A percentile compares a stretch with the other conserved stretches of the same genome.
Conservation (phyloP, 2,888 invertebrate species). For the Caenorhabditis angaria region DNA sequence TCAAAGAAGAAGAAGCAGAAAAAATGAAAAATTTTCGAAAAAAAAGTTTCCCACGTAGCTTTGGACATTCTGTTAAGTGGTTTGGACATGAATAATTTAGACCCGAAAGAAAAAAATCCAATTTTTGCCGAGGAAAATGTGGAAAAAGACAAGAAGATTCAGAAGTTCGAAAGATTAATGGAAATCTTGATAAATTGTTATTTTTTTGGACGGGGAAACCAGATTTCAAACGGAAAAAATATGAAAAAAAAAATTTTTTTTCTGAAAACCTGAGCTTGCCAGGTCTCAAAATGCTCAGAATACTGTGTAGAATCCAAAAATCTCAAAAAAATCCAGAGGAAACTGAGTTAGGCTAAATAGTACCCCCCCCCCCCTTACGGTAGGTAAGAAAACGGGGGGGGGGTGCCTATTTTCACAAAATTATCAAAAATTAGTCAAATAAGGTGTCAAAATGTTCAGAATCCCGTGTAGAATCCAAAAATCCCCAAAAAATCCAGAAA, state of each 20-base stretch:
- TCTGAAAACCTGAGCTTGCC: too few species aligned
- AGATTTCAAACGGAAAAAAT: background rate
- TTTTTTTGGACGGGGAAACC: background rate
- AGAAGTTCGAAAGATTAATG: background rate
- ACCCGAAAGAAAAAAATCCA: conserved; percentile 3
- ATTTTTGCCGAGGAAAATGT: conserved; percentile 8
- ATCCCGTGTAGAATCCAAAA: too few species aligned
- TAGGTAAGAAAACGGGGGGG: too few species aligned
- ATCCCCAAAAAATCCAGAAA: too few species aligned
- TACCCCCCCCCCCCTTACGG: too few species aligned
- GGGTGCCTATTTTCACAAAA: too few species aligned
- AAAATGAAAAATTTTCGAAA: conserved; percentile 13
- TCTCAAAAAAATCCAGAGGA: background rate
- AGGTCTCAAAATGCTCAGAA: background rate
- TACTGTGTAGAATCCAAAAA: background rate
- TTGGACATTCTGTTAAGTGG: background rate
- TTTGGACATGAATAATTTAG: background rate
- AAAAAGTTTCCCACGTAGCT: background rate
- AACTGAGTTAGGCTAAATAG: too few species aligned
- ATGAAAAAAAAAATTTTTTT: background rate
- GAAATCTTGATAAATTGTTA: background rate
- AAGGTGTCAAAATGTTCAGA: too few species aligned
- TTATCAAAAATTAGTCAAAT: too few species aligned
- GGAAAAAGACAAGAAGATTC: background rate
- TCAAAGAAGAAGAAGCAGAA: too few species aligned